Evolutionary conservation across 1,140 invertebrate species (phyloP), one percentile per base, ranked within the genome.

Genomic region (Calephelis nemesis): DNA sequence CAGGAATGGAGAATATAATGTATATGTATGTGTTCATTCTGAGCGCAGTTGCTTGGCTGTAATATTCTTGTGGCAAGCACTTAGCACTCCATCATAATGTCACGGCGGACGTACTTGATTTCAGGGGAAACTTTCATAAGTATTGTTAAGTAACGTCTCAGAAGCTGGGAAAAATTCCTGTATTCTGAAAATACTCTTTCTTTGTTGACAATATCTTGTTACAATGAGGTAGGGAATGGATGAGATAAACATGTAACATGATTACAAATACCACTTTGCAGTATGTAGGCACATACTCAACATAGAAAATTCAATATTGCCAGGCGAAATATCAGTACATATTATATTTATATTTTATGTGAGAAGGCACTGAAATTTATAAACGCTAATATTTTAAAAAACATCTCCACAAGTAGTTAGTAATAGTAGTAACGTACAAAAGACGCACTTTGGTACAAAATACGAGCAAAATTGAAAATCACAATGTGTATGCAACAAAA

Each of bases 61-160:
- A 63, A 30, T 68, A 30, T 47, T 63, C 66, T 69, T 50, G 64
- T 67, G 30, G 54, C 12, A 19, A 58, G 54, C 30, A 40, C 58
- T 60, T 60, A 71, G 69, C 63, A 66, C 68, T 74, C 66, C 54
- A 68, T 74, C 72, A 74, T 70, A 70, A 50, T 66, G 72, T 67
- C 72, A 66, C 40, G 58, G 30, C 58, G 30, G 54, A 40, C 2
- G 58, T 60, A 39, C 39, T 60, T 58, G 68, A 70, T 70, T 47
- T 62, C 47, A 47, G 62, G 19, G 2, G 47, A 63, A 65, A 54
- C 50, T 45, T 69, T 65, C 49, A 47, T 65, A 47, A 65, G 63
- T 47, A 58, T 47, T 70, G 54, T 65, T 65, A n/a, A 19, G 10
- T 11, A 54, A 10, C 47, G 4, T 48, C 45, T 19, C n/a, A 19